Evolutionary conservation across 2,113 vertebrate genomes (phyloP).

Genomic region (Peromyscus polionotus): DNA sequence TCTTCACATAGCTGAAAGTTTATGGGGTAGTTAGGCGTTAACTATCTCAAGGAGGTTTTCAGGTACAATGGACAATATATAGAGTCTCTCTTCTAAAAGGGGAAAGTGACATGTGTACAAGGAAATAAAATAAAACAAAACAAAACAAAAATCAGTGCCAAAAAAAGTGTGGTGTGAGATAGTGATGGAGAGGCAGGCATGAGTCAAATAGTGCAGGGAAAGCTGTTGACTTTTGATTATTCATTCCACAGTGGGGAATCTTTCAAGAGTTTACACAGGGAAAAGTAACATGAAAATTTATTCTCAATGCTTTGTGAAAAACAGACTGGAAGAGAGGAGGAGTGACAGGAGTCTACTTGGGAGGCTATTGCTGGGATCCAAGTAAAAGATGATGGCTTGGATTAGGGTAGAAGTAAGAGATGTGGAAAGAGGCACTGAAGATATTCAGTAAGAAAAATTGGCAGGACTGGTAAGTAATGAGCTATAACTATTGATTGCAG

Average conservation of each 20-base stretch:
- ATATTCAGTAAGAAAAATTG: slow-evolving; percentile 18
- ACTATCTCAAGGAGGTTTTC: neutral
- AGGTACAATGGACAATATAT: neutral
- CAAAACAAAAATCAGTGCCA: neutral
- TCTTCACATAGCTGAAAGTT: neutral
- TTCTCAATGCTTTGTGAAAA: neutral
- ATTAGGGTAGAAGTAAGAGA: neutral
- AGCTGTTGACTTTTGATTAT: neutral
- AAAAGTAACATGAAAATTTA: neutral
- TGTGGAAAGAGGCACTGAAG: neutral
- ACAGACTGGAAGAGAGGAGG: neutral
- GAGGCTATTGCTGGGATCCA: neutral
- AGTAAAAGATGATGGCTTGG: neutral
- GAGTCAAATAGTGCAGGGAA: neutral
- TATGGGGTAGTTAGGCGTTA: slow-evolving; percentile 3
- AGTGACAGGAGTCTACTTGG: neutral
- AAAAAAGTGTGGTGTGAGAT: neutral
- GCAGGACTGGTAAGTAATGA: neutral
- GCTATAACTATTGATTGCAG: neutral
- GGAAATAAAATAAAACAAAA: slow-evolving; percentile 35
- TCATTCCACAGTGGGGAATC: slow-evolving; percentile 30
- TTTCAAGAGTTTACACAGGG: slow-evolving; percentile 35
- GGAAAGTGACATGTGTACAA: neutral
- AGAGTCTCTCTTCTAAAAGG: neutral
- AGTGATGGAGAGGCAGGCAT: neutral